Evolutionary conservation across 92 coral and sea anemone species (phyloP).

Genomic region (Epizoanthus illoricatus): DNA sequence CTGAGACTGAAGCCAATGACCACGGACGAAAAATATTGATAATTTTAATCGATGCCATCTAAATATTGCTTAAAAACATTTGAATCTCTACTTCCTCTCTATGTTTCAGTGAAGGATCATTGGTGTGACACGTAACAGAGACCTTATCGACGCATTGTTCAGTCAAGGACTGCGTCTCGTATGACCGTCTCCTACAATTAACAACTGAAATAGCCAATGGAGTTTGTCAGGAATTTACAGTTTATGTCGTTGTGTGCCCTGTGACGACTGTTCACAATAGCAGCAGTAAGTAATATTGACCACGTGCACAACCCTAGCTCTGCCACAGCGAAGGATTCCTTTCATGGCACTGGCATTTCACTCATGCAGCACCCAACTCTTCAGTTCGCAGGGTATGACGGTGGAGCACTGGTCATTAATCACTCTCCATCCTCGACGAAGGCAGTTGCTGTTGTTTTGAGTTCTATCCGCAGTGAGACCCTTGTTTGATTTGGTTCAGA

Average conservation of each 20-base stretch:
- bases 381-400: slow-evolving; percentile 26
- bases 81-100: slow-evolving; percentile 10
- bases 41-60: too few relatives aligned
- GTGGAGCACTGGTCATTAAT: slow-evolving; percentile 16
- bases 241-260: slow-evolving; percentile 28
- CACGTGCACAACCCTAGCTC: slow-evolving; percentile 49
- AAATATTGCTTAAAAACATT: too few relatives aligned
- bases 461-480: too few relatives aligned
- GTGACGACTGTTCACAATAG: slow-evolving; percentile 33
- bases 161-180: slow-evolving; percentile 16
- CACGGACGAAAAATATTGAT: too few relatives aligned
- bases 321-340: slow-evolving; percentile 46
- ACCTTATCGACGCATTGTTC: slow-evolving; percentile 17
- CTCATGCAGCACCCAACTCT: slow-evolving; percentile 41
- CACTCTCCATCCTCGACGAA: slow-evolving; percentile 8
- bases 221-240: slow-evolving; percentile 24
- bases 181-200: slow-evolving; percentile 28
- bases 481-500: too few relatives aligned
- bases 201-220: slow-evolving; percentile 38
- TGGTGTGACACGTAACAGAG: slow-evolving; percentile 9
- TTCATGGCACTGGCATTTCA: slow-evolving; percentile 53
- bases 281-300: slow-evolving; percentile 49
- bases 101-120: slow-evolving; percentile 16
- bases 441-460: background rate
- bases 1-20: too few relatives aligned